phyloP scores from a whole-genome alignment of 2,113 vertebrate species.

The Arenaria interpres region DNA sequence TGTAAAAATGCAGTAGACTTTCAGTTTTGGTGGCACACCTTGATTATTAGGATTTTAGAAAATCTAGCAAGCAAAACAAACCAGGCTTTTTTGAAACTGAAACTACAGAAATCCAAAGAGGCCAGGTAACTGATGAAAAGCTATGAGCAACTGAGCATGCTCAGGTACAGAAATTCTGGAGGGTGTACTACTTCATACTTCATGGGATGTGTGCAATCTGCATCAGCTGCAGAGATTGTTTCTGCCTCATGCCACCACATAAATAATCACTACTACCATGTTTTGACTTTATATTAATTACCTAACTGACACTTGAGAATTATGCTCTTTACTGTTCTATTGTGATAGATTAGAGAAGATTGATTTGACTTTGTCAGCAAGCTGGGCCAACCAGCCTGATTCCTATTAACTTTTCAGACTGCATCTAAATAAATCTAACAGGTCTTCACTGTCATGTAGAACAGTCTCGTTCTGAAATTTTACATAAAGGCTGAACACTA shows the following conservation, averaged over 20 bases:
- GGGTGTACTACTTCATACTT: background rate
- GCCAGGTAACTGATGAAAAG: background rate
- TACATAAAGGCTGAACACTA: conserved; percentile 11
- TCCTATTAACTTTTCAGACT: conserved; percentile 37
- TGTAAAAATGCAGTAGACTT: background rate
- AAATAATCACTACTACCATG: background rate
- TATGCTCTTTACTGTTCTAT: background rate
- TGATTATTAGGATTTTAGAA: background rate
- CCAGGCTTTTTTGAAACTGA: background rate
- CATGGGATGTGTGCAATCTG: background rate
- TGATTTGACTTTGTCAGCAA: conserved; percentile 2
- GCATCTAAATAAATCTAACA: conserved; percentile 38
- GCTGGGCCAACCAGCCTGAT: background rate
- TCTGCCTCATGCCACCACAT: background rate
- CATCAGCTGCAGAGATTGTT: background rate
- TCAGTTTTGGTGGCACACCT: background rate
- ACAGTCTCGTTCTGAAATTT: conserved; percentile 21
- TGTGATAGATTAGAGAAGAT: background rate
- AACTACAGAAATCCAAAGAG: background rate
- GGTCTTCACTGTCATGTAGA: background rate
- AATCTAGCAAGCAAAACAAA: background rate
- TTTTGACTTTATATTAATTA: background rate
- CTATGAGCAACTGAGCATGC: background rate
- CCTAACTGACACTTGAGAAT: background rate
- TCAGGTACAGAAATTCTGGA: background rate